Conservation (phyloP, 2,888 invertebrate genomes). For the Stenchaetothrips biformis region DNA sequence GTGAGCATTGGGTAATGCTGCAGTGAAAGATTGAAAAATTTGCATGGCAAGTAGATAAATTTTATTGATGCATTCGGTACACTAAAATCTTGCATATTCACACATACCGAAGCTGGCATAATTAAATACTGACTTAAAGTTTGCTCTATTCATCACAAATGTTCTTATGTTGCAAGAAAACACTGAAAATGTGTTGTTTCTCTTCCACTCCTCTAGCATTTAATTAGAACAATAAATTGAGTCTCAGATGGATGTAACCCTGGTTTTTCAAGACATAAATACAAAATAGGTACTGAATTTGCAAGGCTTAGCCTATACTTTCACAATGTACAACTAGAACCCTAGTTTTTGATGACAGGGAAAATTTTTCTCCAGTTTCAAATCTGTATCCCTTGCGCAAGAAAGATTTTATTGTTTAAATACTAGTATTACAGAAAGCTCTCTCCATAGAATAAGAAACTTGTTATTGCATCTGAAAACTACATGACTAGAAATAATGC, state of each 20-base stretch:
- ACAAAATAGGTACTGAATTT: neutral
- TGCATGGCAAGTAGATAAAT: neutral
- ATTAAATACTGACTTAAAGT: neutral
- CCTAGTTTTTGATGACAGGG: neutral
- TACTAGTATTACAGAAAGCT: neutral
- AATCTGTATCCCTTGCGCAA: neutral
- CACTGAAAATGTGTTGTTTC: neutral
- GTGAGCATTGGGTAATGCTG: too few species aligned
- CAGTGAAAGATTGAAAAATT: neutral
- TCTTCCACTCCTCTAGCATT: neutral
- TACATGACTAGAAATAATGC: neutral
- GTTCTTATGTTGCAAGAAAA: neutral
- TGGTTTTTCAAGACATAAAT: neutral
- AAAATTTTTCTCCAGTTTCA: neutral
- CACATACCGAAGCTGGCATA: neutral
- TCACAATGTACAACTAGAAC: neutral
- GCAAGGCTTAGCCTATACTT: neutral
- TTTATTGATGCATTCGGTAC: neutral
- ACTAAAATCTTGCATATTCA: neutral
- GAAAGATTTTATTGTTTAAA: neutral
- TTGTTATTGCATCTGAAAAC: conserved; percentile 11
- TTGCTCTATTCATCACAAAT: neutral
- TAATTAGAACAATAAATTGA: neutral
- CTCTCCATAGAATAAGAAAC: neutral
- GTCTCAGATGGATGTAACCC: too few species aligned